Evolutionary conservation across 2,113 vertebrate species (phyloP), one percentile per base, ranked within the genome.

Genomic region (Eurystomus gularis): DNA sequence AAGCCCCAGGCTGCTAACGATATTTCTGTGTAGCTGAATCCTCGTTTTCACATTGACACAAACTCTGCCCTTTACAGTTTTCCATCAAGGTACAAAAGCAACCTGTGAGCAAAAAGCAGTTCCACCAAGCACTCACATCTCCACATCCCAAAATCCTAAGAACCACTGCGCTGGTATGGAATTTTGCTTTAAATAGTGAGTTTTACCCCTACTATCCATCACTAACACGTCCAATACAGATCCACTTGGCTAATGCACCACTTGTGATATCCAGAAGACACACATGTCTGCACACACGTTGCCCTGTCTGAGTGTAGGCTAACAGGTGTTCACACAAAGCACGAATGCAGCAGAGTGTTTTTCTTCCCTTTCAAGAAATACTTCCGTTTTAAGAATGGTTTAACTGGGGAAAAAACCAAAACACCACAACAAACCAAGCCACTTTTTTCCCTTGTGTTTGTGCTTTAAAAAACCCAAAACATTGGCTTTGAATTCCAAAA

Each of bases 401-500:
- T 87, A 51, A 76, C 6, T 42, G 60, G 16, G 44, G 0, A 11
- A 49, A 25, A 54, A 18, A n/a, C n/a, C n/a, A n/a, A n/a, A n/a
- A n/a, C n/a, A n/a, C n/a, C n/a, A n/a, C n/a, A n/a, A n/a, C n/a
- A n/a, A n/a, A 35, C 19, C 21, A 6, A 7, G 7, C n/a, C 60
- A 31, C 17, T 25, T 23, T 65, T 65, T 8, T 35, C 10, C 31
- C 86, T 87, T 89, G 91, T 93, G 70, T 95, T 97, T 94, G 92
- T 86, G 95, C 93, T 97, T 92, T 58, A 40, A 70, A 92, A 26
- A 62, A 26, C 60, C 14, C 17, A 40, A 20, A 37, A 57, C 2
- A 23, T 64, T 94, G 87, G 80, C 92, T 92, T 93, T 91, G 52
- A 90, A 94, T 91, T 92, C 70, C 90, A 71, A 82, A 96, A 91